Base-by-base conservation (phyloP, 2,888 invertebrate species). In the Uropetala carovei region DNA sequence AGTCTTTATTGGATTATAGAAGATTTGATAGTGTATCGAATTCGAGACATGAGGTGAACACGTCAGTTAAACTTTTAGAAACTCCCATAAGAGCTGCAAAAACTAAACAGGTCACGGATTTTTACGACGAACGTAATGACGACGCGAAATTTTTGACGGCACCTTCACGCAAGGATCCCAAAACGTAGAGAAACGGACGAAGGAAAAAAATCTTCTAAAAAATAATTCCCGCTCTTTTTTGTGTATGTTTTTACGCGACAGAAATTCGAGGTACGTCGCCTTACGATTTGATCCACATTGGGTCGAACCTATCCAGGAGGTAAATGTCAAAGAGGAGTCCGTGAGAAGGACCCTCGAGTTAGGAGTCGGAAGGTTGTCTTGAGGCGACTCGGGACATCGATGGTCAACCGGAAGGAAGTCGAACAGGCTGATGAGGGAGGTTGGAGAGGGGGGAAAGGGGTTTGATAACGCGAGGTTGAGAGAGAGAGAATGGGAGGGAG, bases 371-470 rank as follows among this genome's bases (percentile, higher is more conserved):
- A 75, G 75, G 75, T 27, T 75, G 75, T 27, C 75, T 7, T 75
- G 75, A 22, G 75, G 75, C 22, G 22, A 0, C 75, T 13, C n/a
- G 75, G 43, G 43, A 43, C 43, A 43, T 9, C 27, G 75, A 75
- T 27, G 75, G 75, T 10, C 75, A 75, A 75, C 75, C 75, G 75
- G 75, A 75, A 75, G 75, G 75, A 75, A 75, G 75, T 75, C 18
- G 27, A 75, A 27, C 1, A 5, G 43, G 43, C 43, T 43, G 43
- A 1, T 1, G 43, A 43, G 43, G 43, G n/a, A 57, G 10, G 18
- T 56, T 11, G 5, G 9, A 57, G 18, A 13, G n/a, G 83, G 16
- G 27, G 57, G 18, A 83, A 83, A 14, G 5, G 43, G 43, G 43
- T 3, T 43, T 43, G 43, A 43, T 43, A 43, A 43, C 1, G 43